phyloP scores from a whole-genome alignment of 2,113 vertebrate genomes.

The Nycticryphes semicollaris region DNA sequence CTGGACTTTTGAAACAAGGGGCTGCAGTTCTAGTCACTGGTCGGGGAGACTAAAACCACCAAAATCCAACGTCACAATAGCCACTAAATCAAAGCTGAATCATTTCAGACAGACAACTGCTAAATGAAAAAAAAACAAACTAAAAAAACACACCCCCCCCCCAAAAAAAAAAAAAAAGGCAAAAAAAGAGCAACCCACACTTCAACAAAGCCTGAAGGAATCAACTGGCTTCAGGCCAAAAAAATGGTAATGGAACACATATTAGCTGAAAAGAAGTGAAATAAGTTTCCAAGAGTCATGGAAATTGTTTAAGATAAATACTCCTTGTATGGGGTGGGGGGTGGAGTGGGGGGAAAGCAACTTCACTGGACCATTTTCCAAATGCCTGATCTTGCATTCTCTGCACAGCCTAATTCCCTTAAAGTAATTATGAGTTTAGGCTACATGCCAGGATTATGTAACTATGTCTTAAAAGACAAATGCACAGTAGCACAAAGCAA shows the following conservation, averaged over 20 bases:
- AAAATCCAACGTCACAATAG: neutral
- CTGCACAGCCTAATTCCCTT: neutral
- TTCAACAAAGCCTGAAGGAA: neutral
- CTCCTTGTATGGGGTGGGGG: neutral
- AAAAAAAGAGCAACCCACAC: neutral
- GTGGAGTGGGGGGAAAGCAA: neutral
- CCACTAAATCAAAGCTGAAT: neutral
- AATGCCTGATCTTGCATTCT: neutral
- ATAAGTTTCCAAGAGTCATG: neutral
- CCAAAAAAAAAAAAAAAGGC: neutral
- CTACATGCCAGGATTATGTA: neutral
- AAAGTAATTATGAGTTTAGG: neutral
- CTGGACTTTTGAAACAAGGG: neutral
- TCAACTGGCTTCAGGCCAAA: neutral
- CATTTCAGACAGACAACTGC: neutral
- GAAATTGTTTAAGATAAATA: constrained; percentile 27
- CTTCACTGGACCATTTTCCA: neutral
- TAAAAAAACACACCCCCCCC: neutral
- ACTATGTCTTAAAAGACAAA: neutral
- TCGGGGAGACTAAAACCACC: neutral
- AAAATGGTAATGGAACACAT: constrained; percentile 5
- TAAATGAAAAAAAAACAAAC: neutral
- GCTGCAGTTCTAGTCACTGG: neutral
- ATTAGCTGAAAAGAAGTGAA: constrained; percentile 4
- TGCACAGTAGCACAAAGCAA: neutral